A percentile compares a stretch with the other conserved stretches of the same genome.
phyloP scores from a whole-genome alignment of 2,797 vertebrate species.

The Myotis daubentonii region DNA sequence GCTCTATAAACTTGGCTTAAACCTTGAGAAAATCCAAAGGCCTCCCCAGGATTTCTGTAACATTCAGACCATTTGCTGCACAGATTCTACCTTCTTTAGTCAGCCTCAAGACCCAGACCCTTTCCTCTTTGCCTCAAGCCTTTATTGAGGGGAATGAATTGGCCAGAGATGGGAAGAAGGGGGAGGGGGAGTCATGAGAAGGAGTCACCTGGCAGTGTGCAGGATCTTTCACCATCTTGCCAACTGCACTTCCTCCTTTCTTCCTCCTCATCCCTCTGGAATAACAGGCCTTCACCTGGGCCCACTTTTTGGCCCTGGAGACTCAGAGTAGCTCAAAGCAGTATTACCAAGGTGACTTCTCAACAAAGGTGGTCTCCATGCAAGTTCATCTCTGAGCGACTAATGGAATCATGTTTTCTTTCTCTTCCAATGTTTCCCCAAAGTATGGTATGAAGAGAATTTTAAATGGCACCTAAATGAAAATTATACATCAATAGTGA shows the following conservation, averaged over 20 bases:
- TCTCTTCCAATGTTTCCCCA: not conserved
- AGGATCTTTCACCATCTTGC: not conserved
- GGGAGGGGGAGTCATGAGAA: not conserved
- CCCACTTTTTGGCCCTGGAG: not conserved
- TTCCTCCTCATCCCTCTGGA: not conserved
- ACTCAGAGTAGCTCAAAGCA: not conserved
- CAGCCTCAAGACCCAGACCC: not conserved
- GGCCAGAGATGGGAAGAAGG: not conserved
- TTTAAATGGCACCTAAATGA: conserved; percentile 8
- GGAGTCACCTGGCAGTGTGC: not conserved
- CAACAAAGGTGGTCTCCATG: not conserved
- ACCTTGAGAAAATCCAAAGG: not conserved
- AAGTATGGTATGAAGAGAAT: not conserved
- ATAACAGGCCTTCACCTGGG: not conserved
- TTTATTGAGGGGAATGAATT: not conserved
- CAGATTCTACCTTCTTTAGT: not conserved
- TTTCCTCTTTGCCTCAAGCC: not conserved
- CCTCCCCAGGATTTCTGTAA: not conserved
- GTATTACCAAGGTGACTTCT: not conserved
- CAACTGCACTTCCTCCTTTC: not conserved
- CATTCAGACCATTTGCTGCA: not conserved
- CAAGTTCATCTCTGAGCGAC: not conserved
- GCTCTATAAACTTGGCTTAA: not conserved
- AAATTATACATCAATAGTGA: not conserved
- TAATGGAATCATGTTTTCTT: conserved; percentile 18